Evolutionary conservation across 1,140 invertebrate species (phyloP), one percentile per base, ranked within the genome.

Genomic region (Drosophila nasuta): DNA sequence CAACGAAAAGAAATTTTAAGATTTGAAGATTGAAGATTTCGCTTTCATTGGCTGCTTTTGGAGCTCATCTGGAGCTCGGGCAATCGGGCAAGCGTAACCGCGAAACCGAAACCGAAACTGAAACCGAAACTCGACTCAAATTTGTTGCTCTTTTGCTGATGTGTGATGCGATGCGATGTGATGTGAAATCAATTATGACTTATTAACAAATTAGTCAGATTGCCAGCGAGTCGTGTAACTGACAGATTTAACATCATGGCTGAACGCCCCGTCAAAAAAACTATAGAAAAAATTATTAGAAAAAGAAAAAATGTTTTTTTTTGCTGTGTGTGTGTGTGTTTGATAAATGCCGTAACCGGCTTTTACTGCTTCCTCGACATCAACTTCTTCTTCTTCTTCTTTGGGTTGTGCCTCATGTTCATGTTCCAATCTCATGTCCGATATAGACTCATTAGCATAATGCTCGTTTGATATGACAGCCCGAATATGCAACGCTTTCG

Each of bases 151-250:
- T 38, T 25, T 20, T 51, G 62, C 51, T 49, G 25, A 58, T 67
- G 64, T 82, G 68, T 70, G 80, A 88, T 82, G 68, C 70, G 83
- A 88, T 88, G 83, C 75, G 80, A 89, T 25, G 20, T 25, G 83
- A 88, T 88, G 83, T 77, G 85, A 89, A 89, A 89, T 88, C 83
- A 88, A 88, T 88, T 88, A 88, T 81, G 83, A 88, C 66, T 83
- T 88, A 88, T 89, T 88, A 88, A 81, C 83, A 88, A 88, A 88
- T 88, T 83, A 88, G 85, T 72, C 52, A 52, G 60, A 45, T 70
- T 78, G 25, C 28, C 56, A 45, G 60, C 48, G 75, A 82, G 63
- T 74, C 83, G 76, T 82, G 69, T 88, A 87, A 83, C 83, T 88
- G 77, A 83, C 81, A 88, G 81, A 64, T 67, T 52, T 60, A 76